Percentiles rank a stretch among this genome's conserved stretches.
These are phyloP conservation scores for Tetraodon nigroviridis DNA, from an alignment of 2,113 vertebrate genomes.

Conservation along the genomic window DNA sequence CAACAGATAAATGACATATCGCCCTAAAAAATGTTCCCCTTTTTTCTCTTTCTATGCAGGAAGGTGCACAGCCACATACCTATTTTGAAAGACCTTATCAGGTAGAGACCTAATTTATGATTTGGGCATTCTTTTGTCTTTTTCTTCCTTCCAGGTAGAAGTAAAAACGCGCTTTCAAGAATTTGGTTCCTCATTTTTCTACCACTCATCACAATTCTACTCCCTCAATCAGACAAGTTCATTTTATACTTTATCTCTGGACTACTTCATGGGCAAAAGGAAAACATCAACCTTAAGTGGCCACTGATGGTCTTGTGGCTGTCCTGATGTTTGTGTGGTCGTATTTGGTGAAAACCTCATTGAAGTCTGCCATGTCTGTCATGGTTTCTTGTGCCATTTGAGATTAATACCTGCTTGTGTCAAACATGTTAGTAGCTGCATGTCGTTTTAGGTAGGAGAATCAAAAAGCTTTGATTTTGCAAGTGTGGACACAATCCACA, in stretches of 20 bases:
- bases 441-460: not conserved
- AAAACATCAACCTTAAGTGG: slow-evolving; percentile 28
- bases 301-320: slow-evolving; percentile 24
- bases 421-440: not conserved
- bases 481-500: not conserved
- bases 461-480: not conserved
- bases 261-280: slow-evolving; percentile 19
- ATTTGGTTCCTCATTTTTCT: slow-evolving; percentile 6
- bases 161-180: not conserved
- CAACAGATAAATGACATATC: no score
- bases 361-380: not conserved
- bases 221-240: slow-evolving; percentile 32
- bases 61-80: slow-evolving; percentile 20
- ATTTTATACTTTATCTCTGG: slow-evolving; percentile 28
- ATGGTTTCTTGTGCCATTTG: not conserved
- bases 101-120: slow-evolving; percentile 32
- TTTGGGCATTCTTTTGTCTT: slow-evolving; percentile 24
- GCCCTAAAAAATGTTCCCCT: no score
- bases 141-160: slow-evolving; percentile 8
- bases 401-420: not conserved
- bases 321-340: slow-evolving; percentile 7
- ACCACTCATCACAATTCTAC: slow-evolving; percentile 23
- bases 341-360: slow-evolving; percentile 4
- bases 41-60: no score
- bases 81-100: slow-evolving; percentile 48